These are phyloP conservation scores for Homalodisca vitripennis DNA, from an alignment of 1,140 invertebrate species.

Conservation along the genomic window DNA sequence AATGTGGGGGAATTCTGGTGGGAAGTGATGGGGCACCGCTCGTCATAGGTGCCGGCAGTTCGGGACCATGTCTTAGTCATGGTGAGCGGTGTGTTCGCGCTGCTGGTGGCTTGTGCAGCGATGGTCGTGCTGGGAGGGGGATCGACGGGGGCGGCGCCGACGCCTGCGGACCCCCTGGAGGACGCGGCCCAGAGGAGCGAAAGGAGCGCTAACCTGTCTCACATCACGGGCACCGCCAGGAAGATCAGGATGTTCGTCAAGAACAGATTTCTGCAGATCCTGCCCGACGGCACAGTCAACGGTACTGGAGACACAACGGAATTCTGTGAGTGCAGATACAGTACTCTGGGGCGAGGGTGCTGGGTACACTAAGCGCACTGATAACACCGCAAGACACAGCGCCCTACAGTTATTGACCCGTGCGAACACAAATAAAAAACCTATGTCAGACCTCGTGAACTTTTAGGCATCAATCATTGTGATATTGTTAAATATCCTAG, in stretches of 20 bases:
- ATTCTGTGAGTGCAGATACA: neutral
- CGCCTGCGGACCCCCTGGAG: constrained; percentile 8
- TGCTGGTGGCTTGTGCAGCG: constrained; percentile 35
- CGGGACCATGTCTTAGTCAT: constrained; percentile 37
- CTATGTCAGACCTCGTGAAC: no score
- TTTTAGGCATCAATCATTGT: no score
- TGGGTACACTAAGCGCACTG: no score
- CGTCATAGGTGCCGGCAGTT: constrained; percentile 31
- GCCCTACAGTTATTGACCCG: no score
- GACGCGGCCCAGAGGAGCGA: constrained; percentile 17
- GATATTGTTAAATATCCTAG: no score
- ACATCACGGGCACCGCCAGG: constrained; percentile 67
- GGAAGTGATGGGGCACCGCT: neutral
- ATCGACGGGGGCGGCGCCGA: constrained; percentile 7
- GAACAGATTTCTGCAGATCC: constrained; percentile 71
- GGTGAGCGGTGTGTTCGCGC: constrained; percentile 34
- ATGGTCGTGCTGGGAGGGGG: constrained; percentile 14
- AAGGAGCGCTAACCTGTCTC: constrained; percentile 53
- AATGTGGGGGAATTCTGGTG: no score
- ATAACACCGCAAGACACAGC: no score
- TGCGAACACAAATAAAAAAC: no score
- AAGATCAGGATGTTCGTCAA: constrained; percentile 80
- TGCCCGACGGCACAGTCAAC: constrained; percentile 77
- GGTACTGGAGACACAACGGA: constrained; percentile 61
- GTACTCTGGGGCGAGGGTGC: neutral